Evolutionary conservation across 1,140 invertebrate species (phyloP), one percentile per base, ranked within the genome.

Genomic region (Drosophila setifemur): DNA sequence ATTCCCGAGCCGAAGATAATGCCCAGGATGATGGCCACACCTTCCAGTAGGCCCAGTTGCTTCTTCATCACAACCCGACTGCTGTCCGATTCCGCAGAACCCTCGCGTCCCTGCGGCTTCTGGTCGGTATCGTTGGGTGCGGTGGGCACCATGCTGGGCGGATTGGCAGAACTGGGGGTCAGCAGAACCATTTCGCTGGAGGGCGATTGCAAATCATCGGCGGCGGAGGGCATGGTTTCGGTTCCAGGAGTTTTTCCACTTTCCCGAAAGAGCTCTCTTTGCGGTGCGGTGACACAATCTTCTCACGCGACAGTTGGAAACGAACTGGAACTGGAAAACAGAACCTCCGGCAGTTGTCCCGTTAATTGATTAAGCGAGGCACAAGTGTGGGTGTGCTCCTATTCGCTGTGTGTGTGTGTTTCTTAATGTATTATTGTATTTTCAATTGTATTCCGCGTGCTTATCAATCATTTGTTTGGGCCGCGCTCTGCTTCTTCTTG

Each of bases 1-100:
- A 99, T 99, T 90, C 96, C 96, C 44, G 96, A 96, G 2, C 97
- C 97, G 77, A 97, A 95, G 73, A 97, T 97, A 23, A 97, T 96
- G 35, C 96, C 96, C 57, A 97, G 91, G 83, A 97, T 97, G 49
- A 97, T 96, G 29, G 95, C 95, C 23, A 96, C 94, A 5, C 96
- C 96, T 91, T 97, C 96, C 9, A 97, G 90, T 16, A 98, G 88
- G 1, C 96, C 96, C 1, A 98, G 91, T 73, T 96, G 93, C 85
- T 96, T 96, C 69, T 96, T 95, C 92, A 97, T 93, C 72, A 93
- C 92, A 2, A 96, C 92, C 90, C 88, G 69, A 26, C 88, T 89
- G 50, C 31, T 83, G 18, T 79, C 67, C 8, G 88, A 87, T 21
- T 89, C 88, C 2, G 72, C 77, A 11, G 88, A 89, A 31, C 73